A percentile compares a stretch with the other conserved stretches of the same genome.
phyloP scores from a whole-genome alignment of 2,888 invertebrate genomes.

The Cacoxenus indagator region DNA sequence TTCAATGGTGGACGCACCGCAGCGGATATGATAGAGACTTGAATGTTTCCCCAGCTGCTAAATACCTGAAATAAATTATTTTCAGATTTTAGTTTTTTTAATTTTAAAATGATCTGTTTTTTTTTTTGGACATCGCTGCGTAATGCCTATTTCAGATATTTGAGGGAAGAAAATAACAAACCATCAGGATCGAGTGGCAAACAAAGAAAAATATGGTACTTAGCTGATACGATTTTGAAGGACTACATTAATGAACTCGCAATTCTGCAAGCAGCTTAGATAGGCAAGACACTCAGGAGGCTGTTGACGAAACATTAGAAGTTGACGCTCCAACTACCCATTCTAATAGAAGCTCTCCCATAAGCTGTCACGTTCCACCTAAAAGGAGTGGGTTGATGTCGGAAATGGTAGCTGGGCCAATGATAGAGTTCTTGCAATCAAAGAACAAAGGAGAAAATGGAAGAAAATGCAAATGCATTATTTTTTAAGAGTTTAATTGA shows the following conservation, averaged over 20 bases:
- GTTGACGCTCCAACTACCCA: neutral
- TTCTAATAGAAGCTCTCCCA: neutral
- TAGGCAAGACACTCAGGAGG: neutral
- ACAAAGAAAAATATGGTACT: neutral
- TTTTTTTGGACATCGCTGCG: neutral
- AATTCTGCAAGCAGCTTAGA: neutral
- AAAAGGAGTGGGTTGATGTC: neutral
- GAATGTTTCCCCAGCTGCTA: conserved; percentile 23
- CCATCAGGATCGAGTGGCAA: neutral
- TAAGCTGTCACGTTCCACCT: neutral
- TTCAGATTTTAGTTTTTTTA: conserved; percentile 3
- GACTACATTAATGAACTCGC: too few relatives aligned
- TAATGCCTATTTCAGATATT: neutral
- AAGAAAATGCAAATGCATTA: neutral
- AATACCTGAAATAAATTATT: conserved; percentile 1
- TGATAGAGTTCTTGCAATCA: neutral
- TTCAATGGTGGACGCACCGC: conserved; percentile 26
- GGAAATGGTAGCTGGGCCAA: neutral
- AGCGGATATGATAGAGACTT: conserved; percentile 22
- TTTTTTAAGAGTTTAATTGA: neutral
- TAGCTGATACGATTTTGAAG: too few relatives aligned
- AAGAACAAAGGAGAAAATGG: neutral
- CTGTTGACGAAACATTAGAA: neutral
- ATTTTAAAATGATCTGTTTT: neutral
- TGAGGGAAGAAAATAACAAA: too few relatives aligned